Conservation (phyloP, 2,797 vertebrate species). For the Enteromius radiatus region DNA sequence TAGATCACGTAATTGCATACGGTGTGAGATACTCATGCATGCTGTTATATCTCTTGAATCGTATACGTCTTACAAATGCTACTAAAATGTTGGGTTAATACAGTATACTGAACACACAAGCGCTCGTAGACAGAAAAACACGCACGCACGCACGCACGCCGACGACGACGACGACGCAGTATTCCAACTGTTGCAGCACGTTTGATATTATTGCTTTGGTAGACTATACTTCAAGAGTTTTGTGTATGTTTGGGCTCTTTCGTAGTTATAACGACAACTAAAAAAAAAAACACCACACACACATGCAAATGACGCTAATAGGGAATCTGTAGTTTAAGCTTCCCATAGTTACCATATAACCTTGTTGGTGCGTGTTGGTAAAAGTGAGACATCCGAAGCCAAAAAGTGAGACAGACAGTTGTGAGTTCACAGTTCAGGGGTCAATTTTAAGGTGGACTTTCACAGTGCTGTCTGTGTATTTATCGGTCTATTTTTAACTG, state of each 20-base stretch:
- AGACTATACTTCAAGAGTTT: conserved; percentile 57
- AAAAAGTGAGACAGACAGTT: conserved; percentile 59
- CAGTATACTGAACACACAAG: conserved; percentile 51
- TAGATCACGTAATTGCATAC: conserved; percentile 53
- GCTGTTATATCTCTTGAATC: conserved; percentile 47
- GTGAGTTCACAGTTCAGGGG: conserved; percentile 78
- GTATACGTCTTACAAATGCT: conserved; percentile 58
- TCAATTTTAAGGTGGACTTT: conserved; percentile 75
- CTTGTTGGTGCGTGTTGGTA: conserved; percentile 45
- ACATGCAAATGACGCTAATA: conserved; percentile 4
- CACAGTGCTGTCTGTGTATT: conserved; percentile 81
- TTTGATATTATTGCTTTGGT: conserved; percentile 79
- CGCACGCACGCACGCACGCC: conserved; percentile 25
- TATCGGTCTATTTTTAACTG: conserved; percentile 59
- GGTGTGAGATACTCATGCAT: conserved; percentile 49
- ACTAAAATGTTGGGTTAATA: conserved; percentile 54
- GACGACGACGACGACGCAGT: conserved; percentile 29
- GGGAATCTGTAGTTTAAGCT: conserved; percentile 19
- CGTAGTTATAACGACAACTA: conserved; percentile 42
- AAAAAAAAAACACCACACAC: neutral
- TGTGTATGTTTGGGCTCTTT: conserved; percentile 50
- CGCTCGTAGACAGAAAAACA: conserved; percentile 42
- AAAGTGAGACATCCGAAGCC: conserved; percentile 43
- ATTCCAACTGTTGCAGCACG: conserved; percentile 49
- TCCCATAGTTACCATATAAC: conserved; percentile 20